These are phyloP conservation scores for Macquaria ambigua DNA, from an alignment of 2,113 vertebrate species.

Conservation along the genomic window DNA sequence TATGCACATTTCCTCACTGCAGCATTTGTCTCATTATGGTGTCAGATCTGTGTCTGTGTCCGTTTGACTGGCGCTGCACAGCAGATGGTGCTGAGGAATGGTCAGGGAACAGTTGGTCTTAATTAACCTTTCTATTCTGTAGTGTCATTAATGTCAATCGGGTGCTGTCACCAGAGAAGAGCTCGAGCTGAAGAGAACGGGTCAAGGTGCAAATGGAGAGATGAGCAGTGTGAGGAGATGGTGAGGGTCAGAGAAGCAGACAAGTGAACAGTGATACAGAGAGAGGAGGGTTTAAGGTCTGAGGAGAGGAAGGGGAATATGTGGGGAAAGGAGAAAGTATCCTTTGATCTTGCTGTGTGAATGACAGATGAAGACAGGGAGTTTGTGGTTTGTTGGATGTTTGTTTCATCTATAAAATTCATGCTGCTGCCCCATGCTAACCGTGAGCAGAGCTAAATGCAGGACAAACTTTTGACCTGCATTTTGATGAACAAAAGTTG, in stretches of 20 bases:
- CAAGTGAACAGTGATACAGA: slow-evolving; percentile 55
- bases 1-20: neutral
- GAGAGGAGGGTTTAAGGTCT: slow-evolving; percentile 40
- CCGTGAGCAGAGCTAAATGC: neutral
- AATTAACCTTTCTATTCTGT: slow-evolving; percentile 82
- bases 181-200: slow-evolving; percentile 53
- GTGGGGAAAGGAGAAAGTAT: neutral
- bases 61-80: slow-evolving; percentile 27
- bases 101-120: slow-evolving; percentile 76
- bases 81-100: slow-evolving; percentile 69
- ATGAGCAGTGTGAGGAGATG: slow-evolving; percentile 53
- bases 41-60: slow-evolving; percentile 25
- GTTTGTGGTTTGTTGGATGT: slow-evolving; percentile 29
- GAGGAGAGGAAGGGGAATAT: slow-evolving; percentile 21
- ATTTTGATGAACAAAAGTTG: slow-evolving; percentile 40
- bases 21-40: slow-evolving; percentile 2
- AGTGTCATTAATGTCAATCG: slow-evolving; percentile 77
- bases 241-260: slow-evolving; percentile 53
- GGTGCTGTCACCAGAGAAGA: slow-evolving; percentile 75
- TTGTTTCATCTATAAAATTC: slow-evolving; percentile 16
- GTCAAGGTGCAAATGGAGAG: slow-evolving; percentile 66
- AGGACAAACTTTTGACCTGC: slow-evolving; percentile 24
- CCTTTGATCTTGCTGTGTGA: slow-evolving; percentile 46
- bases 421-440: neutral
- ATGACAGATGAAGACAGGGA: slow-evolving; percentile 58